Percentiles rank a stretch among this genome's conserved stretches.
phyloP scores from a whole-genome alignment of 2,113 vertebrate species.

The Tragelaphus strepsiceros region DNA sequence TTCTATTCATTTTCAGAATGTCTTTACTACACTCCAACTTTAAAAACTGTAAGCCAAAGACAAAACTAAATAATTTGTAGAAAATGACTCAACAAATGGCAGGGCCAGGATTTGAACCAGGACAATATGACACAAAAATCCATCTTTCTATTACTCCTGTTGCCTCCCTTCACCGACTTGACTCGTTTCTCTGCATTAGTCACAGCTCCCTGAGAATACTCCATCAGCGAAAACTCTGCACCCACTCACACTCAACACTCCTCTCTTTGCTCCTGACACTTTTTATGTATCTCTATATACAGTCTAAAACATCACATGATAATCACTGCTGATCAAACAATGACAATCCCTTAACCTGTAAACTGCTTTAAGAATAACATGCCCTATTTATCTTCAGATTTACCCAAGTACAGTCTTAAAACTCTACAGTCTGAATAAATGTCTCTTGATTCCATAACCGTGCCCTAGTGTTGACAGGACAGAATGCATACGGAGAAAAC shows the following conservation, averaged over 20 bases:
- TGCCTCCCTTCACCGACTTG: not conserved
- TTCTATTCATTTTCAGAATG: constrained; percentile 2
- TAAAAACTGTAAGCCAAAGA: constrained; percentile 11
- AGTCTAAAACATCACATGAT: not conserved
- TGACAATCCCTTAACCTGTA: constrained; percentile 4
- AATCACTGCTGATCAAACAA: not conserved
- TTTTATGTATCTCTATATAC: not conserved
- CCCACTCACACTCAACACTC: not conserved
- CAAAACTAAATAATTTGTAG: constrained; percentile 34
- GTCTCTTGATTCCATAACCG: not conserved
- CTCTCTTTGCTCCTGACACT: not conserved
- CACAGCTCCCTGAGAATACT: not conserved
- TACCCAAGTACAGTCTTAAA: not conserved
- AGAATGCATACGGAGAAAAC: not conserved
- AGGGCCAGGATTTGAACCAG: not conserved
- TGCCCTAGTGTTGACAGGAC: not conserved
- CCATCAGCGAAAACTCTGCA: not conserved
- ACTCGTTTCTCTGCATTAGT: not conserved
- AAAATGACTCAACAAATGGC: constrained; percentile 10
- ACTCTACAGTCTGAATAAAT: not conserved
- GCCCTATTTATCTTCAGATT: not conserved
- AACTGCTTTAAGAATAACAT: not conserved
- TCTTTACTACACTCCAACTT: constrained; percentile 4
- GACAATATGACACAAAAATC: not conserved
- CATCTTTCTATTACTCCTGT: not conserved